Evolutionary conservation across 2,113 vertebrate species (phyloP).

Genomic region (Suricata suricatta): DNA sequence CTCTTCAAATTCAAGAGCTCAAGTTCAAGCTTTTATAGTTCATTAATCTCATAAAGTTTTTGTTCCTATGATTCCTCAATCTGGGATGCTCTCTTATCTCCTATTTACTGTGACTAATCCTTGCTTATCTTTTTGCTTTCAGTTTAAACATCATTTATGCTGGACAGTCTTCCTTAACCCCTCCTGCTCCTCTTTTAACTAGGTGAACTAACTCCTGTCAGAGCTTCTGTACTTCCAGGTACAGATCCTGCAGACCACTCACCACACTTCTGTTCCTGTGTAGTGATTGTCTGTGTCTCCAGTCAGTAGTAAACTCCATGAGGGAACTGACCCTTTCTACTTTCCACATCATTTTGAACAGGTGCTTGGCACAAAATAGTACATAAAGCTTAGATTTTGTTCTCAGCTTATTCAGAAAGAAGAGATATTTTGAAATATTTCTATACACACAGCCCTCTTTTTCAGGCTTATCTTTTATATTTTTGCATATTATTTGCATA

Average conservation of each 20-base stretch:
- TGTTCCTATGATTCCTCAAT: not conserved
- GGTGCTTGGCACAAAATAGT: not conserved
- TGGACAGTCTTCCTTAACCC: not conserved
- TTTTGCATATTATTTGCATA: not conserved
- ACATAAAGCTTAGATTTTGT: constrained; percentile 16
- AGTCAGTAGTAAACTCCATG: not conserved
- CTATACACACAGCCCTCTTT: not conserved
- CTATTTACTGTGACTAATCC: not conserved
- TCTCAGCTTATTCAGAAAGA: not conserved
- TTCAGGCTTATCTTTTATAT: not conserved
- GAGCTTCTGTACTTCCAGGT: not conserved
- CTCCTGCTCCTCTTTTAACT: not conserved
- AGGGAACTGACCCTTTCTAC: not conserved
- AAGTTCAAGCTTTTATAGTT: not conserved
- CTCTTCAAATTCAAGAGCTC: not conserved
- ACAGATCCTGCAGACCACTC: not conserved
- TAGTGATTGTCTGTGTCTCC: not conserved
- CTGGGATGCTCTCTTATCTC: not conserved
- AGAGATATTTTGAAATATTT: not conserved
- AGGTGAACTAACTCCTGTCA: not conserved
- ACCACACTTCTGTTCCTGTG: not conserved
- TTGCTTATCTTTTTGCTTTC: not conserved
- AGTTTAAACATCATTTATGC: not conserved
- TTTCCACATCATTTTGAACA: not conserved
- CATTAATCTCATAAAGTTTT: not conserved